Conservation (phyloP, 2,113 vertebrate genomes). For the Mormyrus iriodes region DNA sequence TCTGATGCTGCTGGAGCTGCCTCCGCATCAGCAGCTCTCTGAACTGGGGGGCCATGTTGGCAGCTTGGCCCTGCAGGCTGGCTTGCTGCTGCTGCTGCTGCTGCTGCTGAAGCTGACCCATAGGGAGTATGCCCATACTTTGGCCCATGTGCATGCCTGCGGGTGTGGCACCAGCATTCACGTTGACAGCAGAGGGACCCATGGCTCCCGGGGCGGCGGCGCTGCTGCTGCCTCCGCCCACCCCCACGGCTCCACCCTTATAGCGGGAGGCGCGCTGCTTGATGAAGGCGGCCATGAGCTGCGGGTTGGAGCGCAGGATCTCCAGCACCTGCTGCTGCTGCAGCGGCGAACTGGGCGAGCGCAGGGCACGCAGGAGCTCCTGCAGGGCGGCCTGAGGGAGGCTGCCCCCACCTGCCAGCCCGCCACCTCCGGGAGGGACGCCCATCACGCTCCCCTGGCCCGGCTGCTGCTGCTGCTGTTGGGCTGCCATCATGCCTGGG, state of each 20-base stretch:
- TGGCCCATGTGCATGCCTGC: conserved; percentile 76
- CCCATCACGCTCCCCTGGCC: conserved; percentile 68
- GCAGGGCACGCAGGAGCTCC: conserved; percentile 60
- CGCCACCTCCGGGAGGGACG: conserved; percentile 46
- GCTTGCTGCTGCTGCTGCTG: conserved; percentile 62
- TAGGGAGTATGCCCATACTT: conserved; percentile 62
- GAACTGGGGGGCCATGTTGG: conserved; percentile 73
- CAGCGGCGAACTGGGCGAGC: conserved; percentile 62
- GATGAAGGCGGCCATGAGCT: conserved; percentile 92
- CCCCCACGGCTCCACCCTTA: conserved; percentile 60
- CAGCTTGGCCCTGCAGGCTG: conserved; percentile 73
- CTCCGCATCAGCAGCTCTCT: conserved; percentile 80
- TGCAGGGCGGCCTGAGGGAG: conserved; percentile 68
- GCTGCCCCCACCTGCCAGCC: conserved; percentile 56
- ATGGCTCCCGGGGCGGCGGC: conserved; percentile 52
- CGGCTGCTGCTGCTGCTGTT: conserved; percentile 63
- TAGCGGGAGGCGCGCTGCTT: conserved; percentile 89
- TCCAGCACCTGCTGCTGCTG: conserved; percentile 91
- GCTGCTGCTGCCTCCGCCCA: conserved; percentile 44
- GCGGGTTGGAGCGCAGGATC: conserved; percentile 95
- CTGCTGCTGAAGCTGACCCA: conserved; percentile 70
- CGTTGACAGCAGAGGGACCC: conserved; percentile 57
- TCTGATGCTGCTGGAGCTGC: conserved; percentile 73
- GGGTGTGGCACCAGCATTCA: conserved; percentile 53
- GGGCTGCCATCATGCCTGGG: conserved; percentile 52